These are phyloP conservation scores for Dermatemys mawii DNA, from an alignment of 2,113 vertebrate genomes.

Conservation along the genomic window DNA sequence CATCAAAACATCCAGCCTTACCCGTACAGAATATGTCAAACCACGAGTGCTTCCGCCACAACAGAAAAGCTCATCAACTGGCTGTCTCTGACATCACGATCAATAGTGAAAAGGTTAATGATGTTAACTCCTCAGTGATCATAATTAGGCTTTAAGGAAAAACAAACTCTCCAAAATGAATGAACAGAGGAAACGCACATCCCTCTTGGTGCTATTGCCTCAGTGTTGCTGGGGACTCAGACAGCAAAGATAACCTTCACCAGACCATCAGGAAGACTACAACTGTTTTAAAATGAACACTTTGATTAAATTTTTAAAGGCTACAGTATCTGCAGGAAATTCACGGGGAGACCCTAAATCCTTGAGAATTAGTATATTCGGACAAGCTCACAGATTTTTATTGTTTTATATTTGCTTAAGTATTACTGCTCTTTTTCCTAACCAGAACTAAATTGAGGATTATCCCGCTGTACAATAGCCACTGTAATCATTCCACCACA, in stretches of 20 bases:
- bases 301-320: background rate
- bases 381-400: background rate
- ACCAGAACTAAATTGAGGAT: background rate
- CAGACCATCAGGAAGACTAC: background rate
- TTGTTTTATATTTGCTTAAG: background rate
- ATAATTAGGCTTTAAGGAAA: background rate
- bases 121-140: background rate
- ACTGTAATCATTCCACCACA: background rate
- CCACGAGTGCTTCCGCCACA: background rate
- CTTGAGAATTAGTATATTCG: slow-evolving; percentile 34
- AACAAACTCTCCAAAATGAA: background rate
- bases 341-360: background rate
- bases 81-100: background rate
- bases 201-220: background rate
- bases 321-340: background rate
- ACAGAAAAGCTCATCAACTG: background rate
- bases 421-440: background rate
- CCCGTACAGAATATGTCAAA: background rate
- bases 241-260: background rate
- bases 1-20: background rate
- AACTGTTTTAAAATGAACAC: slow-evolving; percentile 9
- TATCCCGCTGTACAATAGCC: background rate
- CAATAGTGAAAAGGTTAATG: background rate
- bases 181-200: background rate
- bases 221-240: background rate